These are phyloP conservation scores for Patella pellucida DNA, from an alignment of 2,888 invertebrate genomes.

Conservation along the genomic window DNA sequence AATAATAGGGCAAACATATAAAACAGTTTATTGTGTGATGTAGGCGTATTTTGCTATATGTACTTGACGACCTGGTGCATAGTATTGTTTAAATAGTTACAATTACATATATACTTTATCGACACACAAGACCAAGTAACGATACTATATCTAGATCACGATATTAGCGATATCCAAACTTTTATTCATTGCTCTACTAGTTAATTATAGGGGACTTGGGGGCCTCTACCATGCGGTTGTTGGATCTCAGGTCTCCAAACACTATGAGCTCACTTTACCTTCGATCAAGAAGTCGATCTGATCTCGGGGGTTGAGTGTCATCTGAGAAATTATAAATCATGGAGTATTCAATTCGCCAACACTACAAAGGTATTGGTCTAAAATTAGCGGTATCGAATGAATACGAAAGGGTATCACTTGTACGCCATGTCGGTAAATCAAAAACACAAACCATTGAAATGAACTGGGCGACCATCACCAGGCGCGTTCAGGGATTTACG, in stretches of 20 bases:
- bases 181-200: neutral
- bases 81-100: too few species aligned
- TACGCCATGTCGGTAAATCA: slow-evolving; percentile 22
- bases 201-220: slow-evolving; percentile 1
- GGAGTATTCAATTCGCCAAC: slow-evolving; percentile 14
- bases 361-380: slow-evolving; percentile 13
- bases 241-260: neutral
- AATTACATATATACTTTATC: too few species aligned
- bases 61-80: too few species aligned
- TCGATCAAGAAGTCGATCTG: neutral
- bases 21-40: too few species aligned
- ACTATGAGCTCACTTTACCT: neutral
- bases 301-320: slow-evolving; percentile 8
- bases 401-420: slow-evolving; percentile 9
- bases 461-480: neutral
- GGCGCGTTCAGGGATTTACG: slow-evolving; percentile 1
- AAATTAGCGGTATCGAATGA: slow-evolving; percentile 23
- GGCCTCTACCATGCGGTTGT: slow-evolving; percentile 1
- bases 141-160: too few species aligned
- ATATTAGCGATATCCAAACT: too few species aligned
- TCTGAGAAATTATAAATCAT: slow-evolving; percentile 25
- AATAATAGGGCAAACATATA: too few species aligned
- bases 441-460: slow-evolving; percentile 23
- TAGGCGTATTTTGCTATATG: too few species aligned
- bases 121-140: too few species aligned